phyloP scores from a whole-genome alignment of 2,797 vertebrate species.

The Pantherophis alleghaniensis region DNA sequence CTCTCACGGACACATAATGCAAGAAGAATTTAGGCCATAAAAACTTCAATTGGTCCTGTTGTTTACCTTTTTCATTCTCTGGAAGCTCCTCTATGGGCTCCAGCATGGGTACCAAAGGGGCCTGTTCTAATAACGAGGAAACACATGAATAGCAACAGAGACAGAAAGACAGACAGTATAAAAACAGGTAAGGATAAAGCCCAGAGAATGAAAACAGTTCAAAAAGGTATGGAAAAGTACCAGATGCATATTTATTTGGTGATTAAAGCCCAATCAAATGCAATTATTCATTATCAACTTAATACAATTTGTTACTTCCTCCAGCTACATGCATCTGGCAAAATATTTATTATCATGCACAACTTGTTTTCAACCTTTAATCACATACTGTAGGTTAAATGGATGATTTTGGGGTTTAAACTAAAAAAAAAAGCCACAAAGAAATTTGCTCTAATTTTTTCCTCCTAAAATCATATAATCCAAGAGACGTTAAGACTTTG shows the following conservation, averaged over 20 bases:
- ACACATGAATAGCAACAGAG: conserved; percentile 58
- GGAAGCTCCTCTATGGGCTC: conserved; percentile 81
- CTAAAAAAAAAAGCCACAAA: not conserved
- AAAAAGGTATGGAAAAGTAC: conserved; percentile 19
- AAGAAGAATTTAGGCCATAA: not conserved
- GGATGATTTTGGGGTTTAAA: not conserved
- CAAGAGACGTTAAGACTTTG: not conserved
- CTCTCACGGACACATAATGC: not conserved
- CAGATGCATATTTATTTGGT: not conserved
- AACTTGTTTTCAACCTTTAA: not conserved
- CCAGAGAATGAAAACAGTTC: conserved; percentile 46
- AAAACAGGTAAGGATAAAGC: conserved; percentile 56
- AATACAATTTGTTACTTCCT: not conserved
- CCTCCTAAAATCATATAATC: not conserved
- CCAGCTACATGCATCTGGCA: not conserved
- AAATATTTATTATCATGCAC: not conserved
- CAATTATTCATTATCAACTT: not conserved
- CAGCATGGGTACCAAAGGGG: conserved; percentile 70
- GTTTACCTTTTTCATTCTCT: conserved; percentile 81
- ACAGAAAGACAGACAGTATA: conserved; percentile 63
- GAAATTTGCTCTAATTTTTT: too few species aligned
- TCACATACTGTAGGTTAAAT: not conserved
- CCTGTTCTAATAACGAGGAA: conserved; percentile 73
- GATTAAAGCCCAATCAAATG: not conserved
- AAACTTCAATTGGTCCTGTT: conserved; percentile 33